phyloP scores from a whole-genome alignment of 1,140 invertebrate genomes.

The Calosoma granatense region DNA sequence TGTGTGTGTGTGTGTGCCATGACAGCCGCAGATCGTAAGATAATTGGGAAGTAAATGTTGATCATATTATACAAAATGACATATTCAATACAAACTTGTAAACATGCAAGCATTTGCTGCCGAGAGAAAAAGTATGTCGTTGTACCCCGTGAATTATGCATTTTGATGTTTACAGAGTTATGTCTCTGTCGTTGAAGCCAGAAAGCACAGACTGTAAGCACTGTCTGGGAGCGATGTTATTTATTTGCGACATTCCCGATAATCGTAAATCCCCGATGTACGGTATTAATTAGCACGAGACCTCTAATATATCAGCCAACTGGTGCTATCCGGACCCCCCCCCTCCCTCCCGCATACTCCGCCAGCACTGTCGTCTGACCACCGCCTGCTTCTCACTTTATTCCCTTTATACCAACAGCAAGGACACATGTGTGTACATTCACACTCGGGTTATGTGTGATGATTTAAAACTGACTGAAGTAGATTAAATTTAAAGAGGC shows the following conservation, averaged over 20 bases:
- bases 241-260: conserved; percentile 6
- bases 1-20: conserved; percentile 12
- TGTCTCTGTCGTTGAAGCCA: neutral
- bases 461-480: neutral
- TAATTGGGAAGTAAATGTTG: conserved; percentile 17
- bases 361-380: too few species aligned
- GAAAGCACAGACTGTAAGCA: neutral
- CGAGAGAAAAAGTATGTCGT: conserved; percentile 6
- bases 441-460: neutral
- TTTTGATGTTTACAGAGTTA: neutral
- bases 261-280: conserved; percentile 2
- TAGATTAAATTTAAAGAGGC: neutral
- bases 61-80: conserved; percentile 19
- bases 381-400: too few species aligned
- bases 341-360: too few species aligned
- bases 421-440: too few species aligned
- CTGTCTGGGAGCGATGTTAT: neutral
- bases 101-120: conserved; percentile 13
- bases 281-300: neutral
- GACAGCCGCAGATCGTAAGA: conserved; percentile 14
- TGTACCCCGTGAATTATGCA: conserved; percentile 2
- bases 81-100: conserved; percentile 17
- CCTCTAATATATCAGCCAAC: neutral
- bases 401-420: too few species aligned
- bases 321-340: neutral